Evolutionary conservation across 2,113 vertebrate species (phyloP).

Genomic region (Hyperopisus bebe): DNA sequence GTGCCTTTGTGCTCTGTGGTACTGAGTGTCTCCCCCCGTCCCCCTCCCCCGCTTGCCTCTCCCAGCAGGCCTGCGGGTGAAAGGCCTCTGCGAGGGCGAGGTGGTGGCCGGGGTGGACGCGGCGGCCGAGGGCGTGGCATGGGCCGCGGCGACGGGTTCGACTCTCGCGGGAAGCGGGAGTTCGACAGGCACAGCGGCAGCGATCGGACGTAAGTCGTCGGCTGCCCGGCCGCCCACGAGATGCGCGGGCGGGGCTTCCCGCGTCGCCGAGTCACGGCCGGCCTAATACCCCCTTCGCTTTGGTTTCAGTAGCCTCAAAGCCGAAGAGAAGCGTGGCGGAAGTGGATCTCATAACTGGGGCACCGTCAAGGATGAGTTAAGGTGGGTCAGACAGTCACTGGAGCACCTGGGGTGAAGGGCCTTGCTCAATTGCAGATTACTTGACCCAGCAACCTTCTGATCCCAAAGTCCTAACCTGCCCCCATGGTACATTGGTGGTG

Average conservation of each 20-base stretch:
- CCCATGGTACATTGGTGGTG: neutral
- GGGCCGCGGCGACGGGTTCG: slow-evolving; percentile 88
- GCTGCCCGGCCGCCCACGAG: neutral
- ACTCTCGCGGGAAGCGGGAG: slow-evolving; percentile 93
- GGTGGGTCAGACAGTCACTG: slow-evolving; percentile 55
- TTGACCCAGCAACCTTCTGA: neutral
- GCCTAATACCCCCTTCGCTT: slow-evolving; percentile 48
- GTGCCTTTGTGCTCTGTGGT: neutral
- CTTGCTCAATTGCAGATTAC: neutral
- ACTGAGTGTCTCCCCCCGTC: neutral
- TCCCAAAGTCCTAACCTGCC: neutral
- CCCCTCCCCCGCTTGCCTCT: neutral
- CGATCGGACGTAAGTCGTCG: slow-evolving; percentile 84
- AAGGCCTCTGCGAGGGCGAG: slow-evolving; percentile 82
- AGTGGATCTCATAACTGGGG: slow-evolving; percentile 99
- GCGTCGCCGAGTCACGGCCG: neutral
- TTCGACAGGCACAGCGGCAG: slow-evolving; percentile 97
- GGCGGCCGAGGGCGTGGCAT: slow-evolving; percentile 85
- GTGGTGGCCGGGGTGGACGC: slow-evolving; percentile 72
- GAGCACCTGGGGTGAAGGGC: neutral
- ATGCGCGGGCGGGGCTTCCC: neutral
- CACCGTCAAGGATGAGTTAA: slow-evolving; percentile 94
- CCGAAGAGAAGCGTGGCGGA: slow-evolving; percentile 94
- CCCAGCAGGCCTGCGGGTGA: slow-evolving; percentile 75
- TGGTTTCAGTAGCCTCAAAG: slow-evolving; percentile 95